Base-by-base conservation (phyloP, 2,888 invertebrate species). In the Pandemis cinnamomeana region DNA sequence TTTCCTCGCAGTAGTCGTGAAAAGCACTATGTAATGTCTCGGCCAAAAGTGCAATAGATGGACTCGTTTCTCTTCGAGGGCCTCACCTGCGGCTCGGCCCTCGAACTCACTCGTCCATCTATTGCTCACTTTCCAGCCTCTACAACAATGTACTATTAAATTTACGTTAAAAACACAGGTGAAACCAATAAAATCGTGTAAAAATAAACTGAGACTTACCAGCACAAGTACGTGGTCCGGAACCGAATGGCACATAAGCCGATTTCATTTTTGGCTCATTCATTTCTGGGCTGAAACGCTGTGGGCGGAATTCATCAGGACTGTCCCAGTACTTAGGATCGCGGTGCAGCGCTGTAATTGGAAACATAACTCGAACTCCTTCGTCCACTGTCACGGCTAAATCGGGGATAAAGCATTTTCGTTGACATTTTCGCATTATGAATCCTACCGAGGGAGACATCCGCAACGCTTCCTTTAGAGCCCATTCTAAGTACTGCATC, bases 391-490 rank as follows among this genome's bases (percentile, higher is more conserved):
- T 75, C 44, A 76, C 53, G 15, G 71, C 46, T 6, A 66, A 36
- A 4, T 53, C 76, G 41, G 86, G 66, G 51, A 91, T 84, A 6
- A 75, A 81, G 55, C 80, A 84, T 55, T 61, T 78, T 46, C 76
- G 84, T 0, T 84, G 82, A 75, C 91, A 91, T 3, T 82, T 83
- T 71, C 91, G 83, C 61, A 87, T 81, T 7, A 91, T 72, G 6
- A 78, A 80, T 5, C 89, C 91, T 0, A 87, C 66, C 0, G 91
- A 84, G 0, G 91, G 89, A 62, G 89, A 87, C 60, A 86, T 79
- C 75, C 91, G 83, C 82, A 91, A 80, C 0, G 87, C 81, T 60
- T 91, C 91, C 61, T 89, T 90, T 61, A 89, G 86, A 0, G 84
- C 82, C 81, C 84, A 86, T 41, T 86, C 85, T 10, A 91, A 73